phyloP scores from a whole-genome alignment of 2,888 invertebrate genomes.

The Geotrupes spiniger region DNA sequence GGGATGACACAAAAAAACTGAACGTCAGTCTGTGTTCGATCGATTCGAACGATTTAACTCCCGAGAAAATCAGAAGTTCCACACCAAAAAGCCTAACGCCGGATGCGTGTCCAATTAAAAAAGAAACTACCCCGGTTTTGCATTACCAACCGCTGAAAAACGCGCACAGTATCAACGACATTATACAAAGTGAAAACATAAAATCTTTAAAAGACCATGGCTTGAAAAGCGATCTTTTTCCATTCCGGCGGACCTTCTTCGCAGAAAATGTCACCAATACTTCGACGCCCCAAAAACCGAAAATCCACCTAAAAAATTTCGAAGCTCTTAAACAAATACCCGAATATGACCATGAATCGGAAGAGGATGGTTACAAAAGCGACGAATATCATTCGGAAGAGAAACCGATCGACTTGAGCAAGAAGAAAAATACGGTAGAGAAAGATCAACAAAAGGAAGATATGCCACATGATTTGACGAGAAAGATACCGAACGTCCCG shows the following conservation, averaged over 20 bases:
- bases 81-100: constrained; percentile 37
- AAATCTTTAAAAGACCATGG: constrained; percentile 35
- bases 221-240: constrained; percentile 30
- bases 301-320: constrained; percentile 57
- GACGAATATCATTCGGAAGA: constrained; percentile 35
- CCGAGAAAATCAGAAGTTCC: constrained; percentile 40
- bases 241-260: constrained; percentile 32
- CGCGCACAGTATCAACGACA: constrained; percentile 28
- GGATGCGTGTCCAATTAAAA: constrained; percentile 17
- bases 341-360: constrained; percentile 42
- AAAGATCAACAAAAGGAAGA: constrained; percentile 35
- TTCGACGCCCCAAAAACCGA: constrained; percentile 38
- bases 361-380: constrained; percentile 50
- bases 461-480: constrained; percentile 51
- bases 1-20: constrained; percentile 54
- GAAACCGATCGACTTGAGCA: constrained; percentile 60
- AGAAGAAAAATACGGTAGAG: constrained; percentile 56
- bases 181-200: constrained; percentile 37
- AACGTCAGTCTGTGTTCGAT: constrained; percentile 21
- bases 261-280: constrained; percentile 33
- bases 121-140: constrained; percentile 16
- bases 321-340: constrained; percentile 60
- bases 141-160: constrained; percentile 22
- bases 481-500: constrained; percentile 47
- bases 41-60: constrained; percentile 23